A percentile compares a stretch with the other conserved stretches of the same genome.
Conservation (phyloP, 2,113 vertebrate genomes). For the Trinectes maculatus region DNA sequence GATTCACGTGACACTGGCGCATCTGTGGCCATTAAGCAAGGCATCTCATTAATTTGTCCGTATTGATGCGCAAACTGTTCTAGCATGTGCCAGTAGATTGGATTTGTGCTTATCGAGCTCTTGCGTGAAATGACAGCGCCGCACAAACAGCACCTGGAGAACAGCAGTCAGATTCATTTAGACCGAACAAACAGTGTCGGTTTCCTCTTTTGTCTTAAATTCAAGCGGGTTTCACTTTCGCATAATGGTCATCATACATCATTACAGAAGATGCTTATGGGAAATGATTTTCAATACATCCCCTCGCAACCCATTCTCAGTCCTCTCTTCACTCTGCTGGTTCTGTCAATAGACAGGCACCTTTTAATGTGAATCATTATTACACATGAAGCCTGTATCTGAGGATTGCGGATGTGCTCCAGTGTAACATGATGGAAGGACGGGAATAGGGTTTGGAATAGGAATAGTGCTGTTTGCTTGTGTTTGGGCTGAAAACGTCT, state of each 20-base stretch:
- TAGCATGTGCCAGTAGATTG: background rate
- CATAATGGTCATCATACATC: conserved; percentile 35
- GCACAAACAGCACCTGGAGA: conserved; percentile 12
- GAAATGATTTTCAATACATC: conserved; percentile 37
- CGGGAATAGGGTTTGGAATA: no score
- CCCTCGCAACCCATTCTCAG: conserved; percentile 9
- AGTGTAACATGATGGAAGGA: no score
- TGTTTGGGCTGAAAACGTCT: no score
- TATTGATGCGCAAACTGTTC: conserved; percentile 36
- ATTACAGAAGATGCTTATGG: conserved; percentile 33
- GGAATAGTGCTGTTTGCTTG: no score
- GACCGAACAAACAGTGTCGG: no score
- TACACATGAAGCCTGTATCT: no score
- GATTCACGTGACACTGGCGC: background rate
- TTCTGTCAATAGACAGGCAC: no score
- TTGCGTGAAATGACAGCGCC: conserved; percentile 12
- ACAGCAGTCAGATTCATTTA: conserved; percentile 2
- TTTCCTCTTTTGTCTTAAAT: conserved; percentile 1
- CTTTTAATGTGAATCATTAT: no score
- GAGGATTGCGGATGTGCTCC: no score
- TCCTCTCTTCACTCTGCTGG: background rate
- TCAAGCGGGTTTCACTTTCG: conserved; percentile 31
- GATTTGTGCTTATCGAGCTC: background rate
- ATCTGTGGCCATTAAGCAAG: conserved; percentile 27
- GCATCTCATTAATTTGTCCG: conserved; percentile 5